phyloP scores from a whole-genome alignment of 1,140 invertebrate genomes.

The Brachionus koreanus region DNA sequence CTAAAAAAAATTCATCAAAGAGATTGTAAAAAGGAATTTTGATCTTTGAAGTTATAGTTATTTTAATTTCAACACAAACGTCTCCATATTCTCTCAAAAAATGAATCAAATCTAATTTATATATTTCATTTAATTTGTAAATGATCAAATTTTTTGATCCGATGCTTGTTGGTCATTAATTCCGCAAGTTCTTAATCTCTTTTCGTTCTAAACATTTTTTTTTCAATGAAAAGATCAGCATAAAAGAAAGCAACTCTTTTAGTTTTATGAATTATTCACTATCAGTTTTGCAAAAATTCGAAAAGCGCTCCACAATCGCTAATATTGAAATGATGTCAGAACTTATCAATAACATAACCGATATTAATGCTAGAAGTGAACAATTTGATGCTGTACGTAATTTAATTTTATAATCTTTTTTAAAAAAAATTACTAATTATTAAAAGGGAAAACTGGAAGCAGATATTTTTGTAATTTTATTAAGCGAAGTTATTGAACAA shows the following conservation, averaged over 20 bases:
- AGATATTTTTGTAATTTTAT: slow-evolving; percentile 19
- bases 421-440: neutral
- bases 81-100: too few species aligned
- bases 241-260: neutral
- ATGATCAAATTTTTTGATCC: too few species aligned
- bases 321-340: neutral
- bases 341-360: neutral
- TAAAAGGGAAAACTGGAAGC: slow-evolving; percentile 3
- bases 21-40: too few species aligned
- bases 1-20: too few species aligned
- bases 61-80: too few species aligned
- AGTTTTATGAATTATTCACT: neutral
- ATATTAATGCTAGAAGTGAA: neutral
- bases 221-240: neutral
- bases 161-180: too few species aligned
- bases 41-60: too few species aligned
- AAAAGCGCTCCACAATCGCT: neutral
- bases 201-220: neutral
- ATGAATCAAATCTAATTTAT: too few species aligned
- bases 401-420: neutral
- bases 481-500: slow-evolving; percentile 21
- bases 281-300: neutral
- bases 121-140: too few species aligned
- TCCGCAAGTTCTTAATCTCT: too few species aligned
- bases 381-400: neutral